Evolutionary conservation across 2,888 invertebrate genomes (phyloP).

Genomic region (Cephus nigrinus): DNA sequence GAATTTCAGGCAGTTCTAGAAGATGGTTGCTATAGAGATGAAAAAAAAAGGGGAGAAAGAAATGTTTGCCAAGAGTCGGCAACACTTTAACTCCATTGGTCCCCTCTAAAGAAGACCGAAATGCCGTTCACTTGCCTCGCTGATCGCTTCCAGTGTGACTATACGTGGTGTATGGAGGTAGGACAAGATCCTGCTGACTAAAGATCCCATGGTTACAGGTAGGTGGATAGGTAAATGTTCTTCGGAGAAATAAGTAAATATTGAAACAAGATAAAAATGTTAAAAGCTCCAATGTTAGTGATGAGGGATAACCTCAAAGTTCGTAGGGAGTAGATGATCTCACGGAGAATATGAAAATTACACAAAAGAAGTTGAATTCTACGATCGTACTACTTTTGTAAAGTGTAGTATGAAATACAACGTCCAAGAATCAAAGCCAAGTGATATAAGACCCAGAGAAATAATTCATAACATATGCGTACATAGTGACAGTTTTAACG

Average conservation of each 20-base stretch:
- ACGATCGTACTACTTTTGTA: neutral
- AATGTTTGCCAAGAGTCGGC: slow-evolving; percentile 27
- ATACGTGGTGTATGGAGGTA: neutral
- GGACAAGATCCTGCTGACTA: neutral
- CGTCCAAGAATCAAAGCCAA: too few species aligned
- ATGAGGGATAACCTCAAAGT: neutral
- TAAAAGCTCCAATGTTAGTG: slow-evolving; percentile 20
- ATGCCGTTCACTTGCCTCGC: slow-evolving; percentile 10
- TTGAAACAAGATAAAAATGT: slow-evolving; percentile 29
- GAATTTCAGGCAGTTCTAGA: neutral
- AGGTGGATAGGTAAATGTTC: slow-evolving; percentile 26
- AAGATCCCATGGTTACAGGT: slow-evolving; percentile 19
- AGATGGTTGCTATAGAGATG: neutral
- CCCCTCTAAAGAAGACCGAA: slow-evolving; percentile 1
- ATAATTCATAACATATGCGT: too few species aligned
- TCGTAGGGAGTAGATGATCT: neutral
- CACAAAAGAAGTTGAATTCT: neutral
- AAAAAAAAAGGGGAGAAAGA: neutral
- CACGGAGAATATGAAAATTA: neutral
- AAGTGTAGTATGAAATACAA: neutral
- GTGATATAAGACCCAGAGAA: too few species aligned
- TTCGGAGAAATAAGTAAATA: slow-evolving; percentile 27
- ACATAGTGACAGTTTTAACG: too few species aligned
- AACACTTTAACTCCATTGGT: slow-evolving; percentile 28
- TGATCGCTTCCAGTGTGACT: neutral